A percentile compares a stretch with the other conserved stretches of the same genome.
Evolutionary conservation across 2,113 vertebrate genomes (phyloP).

Genomic region (Pseudonaja textilis): DNA sequence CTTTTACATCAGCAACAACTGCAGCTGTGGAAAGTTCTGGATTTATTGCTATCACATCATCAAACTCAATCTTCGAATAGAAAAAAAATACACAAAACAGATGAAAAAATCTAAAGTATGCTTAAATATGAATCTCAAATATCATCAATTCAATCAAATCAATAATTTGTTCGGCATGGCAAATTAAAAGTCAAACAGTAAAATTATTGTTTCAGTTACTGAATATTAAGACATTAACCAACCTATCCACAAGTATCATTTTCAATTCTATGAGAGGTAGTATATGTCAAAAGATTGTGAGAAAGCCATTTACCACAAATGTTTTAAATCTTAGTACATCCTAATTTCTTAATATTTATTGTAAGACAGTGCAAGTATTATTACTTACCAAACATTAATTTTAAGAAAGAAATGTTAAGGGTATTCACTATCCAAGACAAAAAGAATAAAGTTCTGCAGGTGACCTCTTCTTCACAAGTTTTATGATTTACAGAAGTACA

Average conservation of each 20-base stretch:
- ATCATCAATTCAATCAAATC: constrained; percentile 1
- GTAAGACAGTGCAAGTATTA: constrained; percentile 32
- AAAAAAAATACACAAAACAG: background rate
- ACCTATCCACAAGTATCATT: constrained; percentile 2
- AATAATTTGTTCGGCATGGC: background rate
- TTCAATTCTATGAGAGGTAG: constrained; percentile 19
- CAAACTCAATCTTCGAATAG: constrained; percentile 68
- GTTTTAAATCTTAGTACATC: constrained; percentile 67
- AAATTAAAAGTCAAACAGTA: constrained; percentile 1
- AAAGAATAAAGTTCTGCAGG: background rate
- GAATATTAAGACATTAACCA: background rate
- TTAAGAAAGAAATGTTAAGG: constrained; percentile 14
- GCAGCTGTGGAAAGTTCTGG: constrained; percentile 63
- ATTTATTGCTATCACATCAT: constrained; percentile 71
- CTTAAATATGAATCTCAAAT: constrained; percentile 2
- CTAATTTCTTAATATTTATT: constrained; percentile 20
- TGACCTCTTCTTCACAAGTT: constrained; percentile 14
- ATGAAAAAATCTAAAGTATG: background rate
- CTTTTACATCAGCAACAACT: constrained; percentile 57
- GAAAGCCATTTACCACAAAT: constrained; percentile 43
- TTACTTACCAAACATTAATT: constrained; percentile 32
- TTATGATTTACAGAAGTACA: background rate
- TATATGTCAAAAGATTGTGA: constrained; percentile 19
- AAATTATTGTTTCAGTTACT: background rate
- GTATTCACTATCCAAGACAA: constrained; percentile 38